These are phyloP conservation scores for Apostichopus californicus DNA, from an alignment of 35 echinoderm and acorn worm species.

Conservation along the genomic window DNA sequence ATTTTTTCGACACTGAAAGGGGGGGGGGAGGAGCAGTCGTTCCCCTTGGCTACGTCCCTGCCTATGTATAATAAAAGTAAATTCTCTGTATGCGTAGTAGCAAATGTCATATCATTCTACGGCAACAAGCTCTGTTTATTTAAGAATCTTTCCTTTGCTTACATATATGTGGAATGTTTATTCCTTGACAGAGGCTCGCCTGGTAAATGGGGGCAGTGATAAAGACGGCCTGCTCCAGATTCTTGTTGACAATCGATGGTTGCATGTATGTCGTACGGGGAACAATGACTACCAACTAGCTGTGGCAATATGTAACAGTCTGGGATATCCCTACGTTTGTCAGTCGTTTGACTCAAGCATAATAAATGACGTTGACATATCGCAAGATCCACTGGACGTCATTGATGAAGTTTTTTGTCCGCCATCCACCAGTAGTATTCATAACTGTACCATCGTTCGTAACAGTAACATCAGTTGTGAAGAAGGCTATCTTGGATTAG, in stretches of 20 bases:
- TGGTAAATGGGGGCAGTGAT: not conserved
- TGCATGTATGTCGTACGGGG: not conserved
- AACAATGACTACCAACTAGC: not conserved
- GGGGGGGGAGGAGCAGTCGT: too few species aligned
- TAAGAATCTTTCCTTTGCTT: too few species aligned
- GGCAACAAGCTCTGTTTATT: too few species aligned
- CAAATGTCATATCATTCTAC: too few species aligned
- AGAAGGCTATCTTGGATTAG: not conserved
- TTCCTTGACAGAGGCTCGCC: not conserved
- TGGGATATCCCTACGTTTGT: not conserved
- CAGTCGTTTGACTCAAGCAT: not conserved
- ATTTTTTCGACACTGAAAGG: too few species aligned
- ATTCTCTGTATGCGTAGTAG: too few species aligned
- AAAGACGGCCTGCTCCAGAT: not conserved
- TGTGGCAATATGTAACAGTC: not conserved
- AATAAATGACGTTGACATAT: not conserved
- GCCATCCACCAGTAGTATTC: not conserved
- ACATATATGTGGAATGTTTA: too few species aligned
- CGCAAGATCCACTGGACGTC: not conserved
- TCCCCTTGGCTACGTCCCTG: too few species aligned
- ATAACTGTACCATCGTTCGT: not conserved
- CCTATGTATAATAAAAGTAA: too few species aligned
- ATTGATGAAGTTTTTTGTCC: not conserved
- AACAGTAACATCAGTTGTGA: not conserved
- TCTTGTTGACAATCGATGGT: not conserved